phyloP scores from a whole-genome alignment of 2,113 vertebrate species.

The Amblyopsis rosae region DNA sequence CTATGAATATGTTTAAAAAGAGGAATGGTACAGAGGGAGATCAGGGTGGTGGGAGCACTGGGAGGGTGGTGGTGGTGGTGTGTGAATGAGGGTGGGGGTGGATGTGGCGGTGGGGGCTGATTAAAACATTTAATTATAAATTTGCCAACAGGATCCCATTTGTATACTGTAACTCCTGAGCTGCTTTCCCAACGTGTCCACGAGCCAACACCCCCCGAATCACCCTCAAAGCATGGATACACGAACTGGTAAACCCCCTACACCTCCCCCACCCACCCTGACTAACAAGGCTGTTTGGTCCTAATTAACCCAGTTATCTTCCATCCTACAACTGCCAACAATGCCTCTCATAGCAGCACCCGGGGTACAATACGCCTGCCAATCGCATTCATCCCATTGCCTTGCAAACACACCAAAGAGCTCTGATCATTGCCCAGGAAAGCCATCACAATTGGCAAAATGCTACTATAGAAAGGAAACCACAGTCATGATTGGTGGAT shows the following conservation, averaged over 20 bases:
- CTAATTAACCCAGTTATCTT: constrained; percentile 79
- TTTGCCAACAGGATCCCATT: constrained; percentile 62
- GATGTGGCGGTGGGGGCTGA: constrained; percentile 30
- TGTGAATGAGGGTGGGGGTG: neutral
- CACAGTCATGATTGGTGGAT: neutral
- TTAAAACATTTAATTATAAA: constrained; percentile 65
- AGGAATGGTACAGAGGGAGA: constrained; percentile 11
- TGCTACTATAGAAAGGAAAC: neutral
- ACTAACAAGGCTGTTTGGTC: constrained; percentile 73
- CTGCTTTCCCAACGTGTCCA: constrained; percentile 61
- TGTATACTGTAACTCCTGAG: constrained; percentile 13
- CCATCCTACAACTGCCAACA: constrained; percentile 71
- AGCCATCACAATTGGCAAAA: constrained; percentile 1
- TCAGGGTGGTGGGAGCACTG: neutral
- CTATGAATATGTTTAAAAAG: constrained; percentile 39
- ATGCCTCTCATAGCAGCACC: constrained; percentile 56
- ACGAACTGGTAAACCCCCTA: constrained; percentile 73
- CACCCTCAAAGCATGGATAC: constrained; percentile 65
- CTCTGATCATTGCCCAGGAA: constrained; percentile 45
- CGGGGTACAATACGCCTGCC: constrained; percentile 56
- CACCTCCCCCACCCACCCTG: constrained; percentile 66
- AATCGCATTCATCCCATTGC: constrained; percentile 65
- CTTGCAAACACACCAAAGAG: constrained; percentile 48
- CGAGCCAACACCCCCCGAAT: constrained; percentile 68
- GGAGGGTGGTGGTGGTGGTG: too few relatives aligned